Base-by-base conservation (phyloP, 1,140 invertebrate genomes). In the Papilio glaucus region DNA sequence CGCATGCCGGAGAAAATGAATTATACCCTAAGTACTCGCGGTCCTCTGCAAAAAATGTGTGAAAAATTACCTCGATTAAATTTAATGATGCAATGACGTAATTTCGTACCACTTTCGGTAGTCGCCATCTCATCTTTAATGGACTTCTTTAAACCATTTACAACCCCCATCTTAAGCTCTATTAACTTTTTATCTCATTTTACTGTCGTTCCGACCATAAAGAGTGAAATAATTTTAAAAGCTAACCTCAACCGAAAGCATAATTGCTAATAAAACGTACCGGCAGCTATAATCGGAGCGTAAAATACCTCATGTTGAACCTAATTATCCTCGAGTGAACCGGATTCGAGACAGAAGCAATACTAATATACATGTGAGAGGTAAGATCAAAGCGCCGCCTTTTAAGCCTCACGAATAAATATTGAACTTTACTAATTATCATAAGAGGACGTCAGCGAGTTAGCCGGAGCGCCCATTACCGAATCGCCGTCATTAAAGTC, bases 351-450 rank as follows among this genome's bases (percentile, higher is more conserved):
- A 73, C 82, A 70, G 77, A 67, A 77, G 81, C 81, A 86, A 85
- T 87, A 85, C 83, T 79, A 88, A 89, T 89, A 90, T 87, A 86
- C 77, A 86, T 69, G 26, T 18, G 26, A 82, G 78, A 82, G 74
- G 75, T 67, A 75, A 86, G 84, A 89, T 88, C 83, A 91, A 89
- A 88, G 83, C 75, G 85, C 85, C 80, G 84, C 76, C 72, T 82
- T 83, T 86, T 84, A 79, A 86, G 76, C 72, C 81, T 81, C 77
- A 80, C 80, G 81, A 84, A 86, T 86, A 90, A 92, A 92, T 90
- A 92, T 86, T 86, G 82, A 81, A 87, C 86, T 82, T 75, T 72
- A 84, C 87, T 91, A 91, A 91, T 91, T 91, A 91, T 89, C 87
- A 89, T 91, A 88, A 89, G 89, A 85, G 83, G 84, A 82, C 79